Evolutionary conservation across 64 coral and sea anemone genomes (phyloP).

Genomic region (Montipora cactus): DNA sequence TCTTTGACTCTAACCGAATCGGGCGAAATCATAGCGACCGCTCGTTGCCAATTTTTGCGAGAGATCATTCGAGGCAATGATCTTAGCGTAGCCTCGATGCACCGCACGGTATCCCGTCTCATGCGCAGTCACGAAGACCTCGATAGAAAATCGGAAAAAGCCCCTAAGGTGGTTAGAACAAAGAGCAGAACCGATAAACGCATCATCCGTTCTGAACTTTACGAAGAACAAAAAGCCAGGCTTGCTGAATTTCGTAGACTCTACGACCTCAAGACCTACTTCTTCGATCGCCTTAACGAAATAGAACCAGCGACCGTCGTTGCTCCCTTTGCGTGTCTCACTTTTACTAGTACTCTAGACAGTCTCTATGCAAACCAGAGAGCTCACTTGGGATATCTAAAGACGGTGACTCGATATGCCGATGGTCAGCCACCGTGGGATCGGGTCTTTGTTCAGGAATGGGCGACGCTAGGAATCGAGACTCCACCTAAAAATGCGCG

Average conservation of each 20-base stretch:
- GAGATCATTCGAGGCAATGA: neutral
- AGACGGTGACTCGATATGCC: neutral
- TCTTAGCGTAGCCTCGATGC: neutral
- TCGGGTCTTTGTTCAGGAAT: neutral
- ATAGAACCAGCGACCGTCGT: neutral
- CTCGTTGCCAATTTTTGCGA: neutral
- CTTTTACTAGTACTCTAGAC: neutral
- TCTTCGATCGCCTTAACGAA: neutral
- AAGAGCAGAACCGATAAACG: neutral
- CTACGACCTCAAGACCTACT: neutral
- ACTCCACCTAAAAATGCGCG: neutral
- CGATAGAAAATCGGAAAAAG: neutral
- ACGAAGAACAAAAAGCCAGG: neutral
- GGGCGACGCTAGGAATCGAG: neutral
- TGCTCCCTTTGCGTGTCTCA: neutral
- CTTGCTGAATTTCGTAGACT: neutral
- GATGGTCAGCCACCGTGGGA: neutral
- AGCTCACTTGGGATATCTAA: neutral
- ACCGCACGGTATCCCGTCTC: neutral
- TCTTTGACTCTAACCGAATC: neutral
- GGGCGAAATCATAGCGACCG: neutral
- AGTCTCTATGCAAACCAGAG: neutral
- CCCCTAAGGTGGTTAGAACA: neutral
- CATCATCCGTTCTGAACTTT: neutral
- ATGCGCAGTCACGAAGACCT: neutral